Evolutionary conservation across 2,888 invertebrate genomes (phyloP), one percentile per base, ranked within the genome.

Genomic region (Lacanobia oleracea): DNA sequence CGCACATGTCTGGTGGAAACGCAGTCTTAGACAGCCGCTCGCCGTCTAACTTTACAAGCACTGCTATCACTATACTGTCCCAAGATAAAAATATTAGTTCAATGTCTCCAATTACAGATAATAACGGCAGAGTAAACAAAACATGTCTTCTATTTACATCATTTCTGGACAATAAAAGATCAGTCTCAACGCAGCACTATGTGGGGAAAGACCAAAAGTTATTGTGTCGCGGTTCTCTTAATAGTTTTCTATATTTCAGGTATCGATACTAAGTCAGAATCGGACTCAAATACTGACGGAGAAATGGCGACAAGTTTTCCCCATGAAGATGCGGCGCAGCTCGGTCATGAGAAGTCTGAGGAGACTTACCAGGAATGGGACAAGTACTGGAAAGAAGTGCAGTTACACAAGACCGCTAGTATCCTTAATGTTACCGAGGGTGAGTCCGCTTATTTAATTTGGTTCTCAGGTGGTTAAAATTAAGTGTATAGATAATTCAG

Each of bases 301-400:
- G 94, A 94, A 70, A 92, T 93, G 93, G 75, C 90, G 4, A 62
- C 86, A 2, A 88, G 73, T 60, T 92, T 88, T 76, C 91, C 92
- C 0, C 92, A 94, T 83, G 93, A 93, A 48, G 92, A 94, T 79
- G 93, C 93, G 0, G 78, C 87, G 0, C 82, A 91, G 54, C 87
- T 96, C 1, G 95, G 81, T 9, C 88, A 83, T 8, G 95, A 95
- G 62, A 94, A 93, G 79, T 93, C 95, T 0, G 94, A 95, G 67
- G 94, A 94, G 72, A 87, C 87, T 0, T 94, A 90, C 82, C 90
- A 90, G 61, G 93, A 93, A 53, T 96, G 95, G 95, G 84, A 89
- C 43, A 91, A 89, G 45, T 95, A 92, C 79, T 96, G 95, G 95
- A 86, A 84, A 8, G 70, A 88, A 2, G 90, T 91, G 23, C 79